Percentiles rank a stretch among this genome's conserved stretches.
These are phyloP conservation scores for Cuculus canorus DNA, from an alignment of 2,797 vertebrate genomes.

Conservation along the genomic window DNA sequence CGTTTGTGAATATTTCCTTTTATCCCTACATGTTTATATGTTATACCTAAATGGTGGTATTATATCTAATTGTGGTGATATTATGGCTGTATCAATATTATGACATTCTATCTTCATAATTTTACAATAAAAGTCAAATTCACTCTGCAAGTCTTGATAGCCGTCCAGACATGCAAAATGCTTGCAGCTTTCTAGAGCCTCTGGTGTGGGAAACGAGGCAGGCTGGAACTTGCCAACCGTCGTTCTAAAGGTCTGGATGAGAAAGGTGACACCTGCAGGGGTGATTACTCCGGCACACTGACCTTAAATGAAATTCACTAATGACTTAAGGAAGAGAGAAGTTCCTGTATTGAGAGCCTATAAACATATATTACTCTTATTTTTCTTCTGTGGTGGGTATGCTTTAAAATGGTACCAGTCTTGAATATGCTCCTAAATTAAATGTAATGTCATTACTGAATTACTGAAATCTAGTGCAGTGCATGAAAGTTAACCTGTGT, in stretches of 20 bases:
- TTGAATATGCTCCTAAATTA: fast-evolving
- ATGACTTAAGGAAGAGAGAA: neutral
- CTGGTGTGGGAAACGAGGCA: neutral
- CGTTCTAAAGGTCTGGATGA: neutral
- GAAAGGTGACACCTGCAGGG: neutral
- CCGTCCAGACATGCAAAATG: neutral
- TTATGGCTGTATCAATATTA: neutral
- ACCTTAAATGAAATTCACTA: neutral
- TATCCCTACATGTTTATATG: neutral
- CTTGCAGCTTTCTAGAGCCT: neutral
- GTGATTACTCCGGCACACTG: neutral
- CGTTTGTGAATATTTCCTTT: neutral
- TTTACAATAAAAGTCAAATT: neutral
- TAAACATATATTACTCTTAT: neutral
- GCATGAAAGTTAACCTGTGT: neutral
- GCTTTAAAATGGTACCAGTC: neutral
- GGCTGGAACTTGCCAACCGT: neutral
- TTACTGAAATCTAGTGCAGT: neutral
- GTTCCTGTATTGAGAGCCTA: neutral
- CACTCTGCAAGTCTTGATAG: neutral
- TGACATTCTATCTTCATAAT: neutral
- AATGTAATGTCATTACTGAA: neutral
- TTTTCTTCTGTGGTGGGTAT: neutral
- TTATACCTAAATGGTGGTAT: neutral
- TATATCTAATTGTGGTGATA: neutral